Evolutionary conservation across 2,113 vertebrate genomes (phyloP).

Genomic region (Nannobrachium achirus): DNA sequence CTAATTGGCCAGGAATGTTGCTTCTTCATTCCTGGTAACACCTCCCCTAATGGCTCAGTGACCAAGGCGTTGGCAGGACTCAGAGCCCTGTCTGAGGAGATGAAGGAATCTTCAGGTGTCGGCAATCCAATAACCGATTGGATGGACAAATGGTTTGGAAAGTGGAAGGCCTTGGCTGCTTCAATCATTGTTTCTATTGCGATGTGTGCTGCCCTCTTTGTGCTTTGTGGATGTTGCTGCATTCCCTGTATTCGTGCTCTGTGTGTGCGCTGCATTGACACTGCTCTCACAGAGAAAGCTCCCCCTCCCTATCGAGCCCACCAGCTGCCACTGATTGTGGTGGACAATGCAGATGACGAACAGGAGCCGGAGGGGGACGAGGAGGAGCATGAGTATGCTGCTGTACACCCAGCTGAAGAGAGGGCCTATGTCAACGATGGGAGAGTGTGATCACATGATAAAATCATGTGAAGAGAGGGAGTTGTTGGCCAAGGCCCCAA

Average conservation of each 20-base stretch:
- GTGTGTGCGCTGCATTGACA: background rate
- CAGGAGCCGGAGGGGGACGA: too few species aligned
- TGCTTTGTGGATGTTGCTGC: slow-evolving; percentile 7
- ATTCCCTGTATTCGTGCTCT: background rate
- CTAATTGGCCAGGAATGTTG: slow-evolving; percentile 16
- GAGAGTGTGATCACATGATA: too few species aligned
- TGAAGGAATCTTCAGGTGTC: slow-evolving; percentile 3
- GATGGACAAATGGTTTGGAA: background rate
- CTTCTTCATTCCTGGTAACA: slow-evolving; percentile 18
- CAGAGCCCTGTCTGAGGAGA: background rate
- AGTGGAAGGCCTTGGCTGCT: background rate
- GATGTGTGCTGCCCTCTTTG: background rate
- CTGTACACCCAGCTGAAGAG: too few species aligned
- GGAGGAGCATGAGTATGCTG: too few species aligned
- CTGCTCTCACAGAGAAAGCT: too few species aligned
- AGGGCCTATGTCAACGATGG: too few species aligned
- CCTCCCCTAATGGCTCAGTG: slow-evolving; percentile 1
- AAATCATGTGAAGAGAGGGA: too few species aligned
- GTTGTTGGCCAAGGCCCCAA: too few species aligned
- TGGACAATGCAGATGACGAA: too few species aligned
- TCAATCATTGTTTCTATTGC: background rate
- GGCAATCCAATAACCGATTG: background rate
- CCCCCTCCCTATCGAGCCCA: too few species aligned
- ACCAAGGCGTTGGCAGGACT: slow-evolving; percentile 4
- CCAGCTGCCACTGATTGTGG: too few species aligned